A percentile compares a stretch with the other conserved stretches of the same genome.
Conservation (phyloP, 2,797 vertebrate genomes). For the Cottoperca gobio region DNA sequence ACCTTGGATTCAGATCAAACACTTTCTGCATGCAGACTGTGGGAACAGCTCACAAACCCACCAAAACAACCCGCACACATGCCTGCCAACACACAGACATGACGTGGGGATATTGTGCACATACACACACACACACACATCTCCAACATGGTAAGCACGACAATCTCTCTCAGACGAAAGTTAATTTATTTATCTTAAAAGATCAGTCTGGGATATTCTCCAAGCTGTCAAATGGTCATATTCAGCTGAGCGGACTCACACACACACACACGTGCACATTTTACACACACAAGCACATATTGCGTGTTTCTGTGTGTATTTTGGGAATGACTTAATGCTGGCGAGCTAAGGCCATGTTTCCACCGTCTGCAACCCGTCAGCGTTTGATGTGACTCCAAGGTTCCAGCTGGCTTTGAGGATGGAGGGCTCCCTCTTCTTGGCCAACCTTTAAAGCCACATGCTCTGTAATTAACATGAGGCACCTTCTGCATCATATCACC, state of each 20-base stretch:
- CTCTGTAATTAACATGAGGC: constrained; percentile 65
- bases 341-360: constrained; percentile 47
- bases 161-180: constrained; percentile 25
- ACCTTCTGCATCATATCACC: constrained; percentile 43
- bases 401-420: constrained; percentile 75
- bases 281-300: not conserved
- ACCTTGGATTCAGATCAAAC: constrained; percentile 66
- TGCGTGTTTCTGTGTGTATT: constrained; percentile 35
- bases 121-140: not conserved
- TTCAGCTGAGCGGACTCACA: constrained; percentile 3
- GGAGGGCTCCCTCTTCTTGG: constrained; percentile 72
- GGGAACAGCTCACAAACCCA: constrained; percentile 40
- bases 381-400: constrained; percentile 76
- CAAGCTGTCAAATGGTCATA: constrained; percentile 1
- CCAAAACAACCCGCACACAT: constrained; percentile 44
- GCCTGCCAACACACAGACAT: constrained; percentile 28
- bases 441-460: constrained; percentile 72
- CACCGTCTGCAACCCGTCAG: constrained; percentile 53
- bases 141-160: not conserved
- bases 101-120: not conserved
- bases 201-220: constrained; percentile 25
- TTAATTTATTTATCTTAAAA: constrained; percentile 13
- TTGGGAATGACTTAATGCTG: constrained; percentile 41
- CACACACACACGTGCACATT: constrained; percentile 12
- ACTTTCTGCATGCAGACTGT: constrained; percentile 39